phyloP scores from a whole-genome alignment of 2,113 vertebrate species.

The Empidonax alnorum region DNA sequence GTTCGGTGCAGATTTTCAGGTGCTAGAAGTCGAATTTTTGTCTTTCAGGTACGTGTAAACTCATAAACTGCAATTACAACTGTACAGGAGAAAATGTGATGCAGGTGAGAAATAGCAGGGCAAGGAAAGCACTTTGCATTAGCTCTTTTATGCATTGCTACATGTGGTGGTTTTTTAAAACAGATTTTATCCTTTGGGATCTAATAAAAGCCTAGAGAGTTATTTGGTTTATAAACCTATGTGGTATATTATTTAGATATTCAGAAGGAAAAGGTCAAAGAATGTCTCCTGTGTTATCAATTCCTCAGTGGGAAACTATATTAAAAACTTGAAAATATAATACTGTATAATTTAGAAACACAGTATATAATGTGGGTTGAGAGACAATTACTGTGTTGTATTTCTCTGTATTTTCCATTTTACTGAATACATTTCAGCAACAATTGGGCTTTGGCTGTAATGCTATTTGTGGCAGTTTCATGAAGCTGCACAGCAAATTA shows the following conservation, averaged over 20 bases:
- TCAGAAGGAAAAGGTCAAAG: slow-evolving; percentile 71
- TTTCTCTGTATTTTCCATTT: slow-evolving; percentile 77
- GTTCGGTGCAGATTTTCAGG: neutral
- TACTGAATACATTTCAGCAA: slow-evolving; percentile 72
- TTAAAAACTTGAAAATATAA: slow-evolving; percentile 76
- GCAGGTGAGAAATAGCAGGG: slow-evolving; percentile 47
- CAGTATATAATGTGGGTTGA: slow-evolving; percentile 71
- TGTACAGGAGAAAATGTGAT: slow-evolving; percentile 52
- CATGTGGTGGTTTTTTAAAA: slow-evolving; percentile 58
- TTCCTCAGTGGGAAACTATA: slow-evolving; percentile 74
- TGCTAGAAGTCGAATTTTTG: neutral
- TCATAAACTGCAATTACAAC: slow-evolving; percentile 25
- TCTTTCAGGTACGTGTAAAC: neutral
- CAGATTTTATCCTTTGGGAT: slow-evolving; percentile 72
- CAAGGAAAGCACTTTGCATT: slow-evolving; percentile 56
- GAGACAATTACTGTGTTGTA: slow-evolving; percentile 76
- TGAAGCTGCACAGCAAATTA: slow-evolving; percentile 75
- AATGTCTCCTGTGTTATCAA: slow-evolving; percentile 73
- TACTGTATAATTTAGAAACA: slow-evolving; percentile 73
- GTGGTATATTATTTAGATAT: slow-evolving; percentile 73
- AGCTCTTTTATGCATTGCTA: slow-evolving; percentile 59
- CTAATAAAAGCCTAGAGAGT: slow-evolving; percentile 69
- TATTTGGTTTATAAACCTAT: slow-evolving; percentile 70
- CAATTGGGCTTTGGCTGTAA: slow-evolving; percentile 74
- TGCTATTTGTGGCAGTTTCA: slow-evolving; percentile 74